Evolutionary conservation across 2,113 vertebrate species (phyloP), one percentile per base, ranked within the genome.

Genomic region (Erinaceus europaeus): DNA sequence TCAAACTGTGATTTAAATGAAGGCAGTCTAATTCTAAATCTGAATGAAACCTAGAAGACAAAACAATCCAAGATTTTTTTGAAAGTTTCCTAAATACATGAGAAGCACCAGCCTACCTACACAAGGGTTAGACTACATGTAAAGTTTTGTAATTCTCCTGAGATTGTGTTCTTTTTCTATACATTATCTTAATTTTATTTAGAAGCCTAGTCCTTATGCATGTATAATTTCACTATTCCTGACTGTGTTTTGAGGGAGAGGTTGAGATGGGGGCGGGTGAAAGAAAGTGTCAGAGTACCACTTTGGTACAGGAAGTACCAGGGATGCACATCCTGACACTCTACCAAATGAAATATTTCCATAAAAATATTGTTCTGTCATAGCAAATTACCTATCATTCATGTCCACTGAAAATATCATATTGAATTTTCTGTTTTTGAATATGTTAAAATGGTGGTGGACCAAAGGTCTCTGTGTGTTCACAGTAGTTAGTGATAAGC

Each of bases 401-500:
- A 20, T 21, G 23, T n/a, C 42, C 44, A 64, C 27, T 25, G 2
- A 23, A 57, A 57, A 64, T 36, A 36, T 42, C 7, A 42, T 65
- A 18, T 83, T 68, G 69, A 40, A 46, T 80, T 85, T 27, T 38
- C 8, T 48, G 0, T 68, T 77, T 76, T 29, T 27, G 38, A 20
- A 83, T 17, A 27, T 17, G 11, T 65, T 80, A 42, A 59, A 67
- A 77, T 69, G 48, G 27, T 7, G 6, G 67, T 8, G 3, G 59
- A 36, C 62, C 62, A 50, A 50, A n/a, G 27, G 12, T 57, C 55
- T 90, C 32, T 23, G 1, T 55, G 65, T 36, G 5, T 46, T 17
- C 40, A 85, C 12, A 74, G 15, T 4, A 52, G 21, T n/a, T 25
- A 55, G 76, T 52, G 80, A 88, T 40, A 91, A 91, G 84, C 75